These are phyloP conservation scores for Enteromius trimaculatus DNA, from an alignment of 2,797 vertebrate genomes.

Conservation along the genomic window DNA sequence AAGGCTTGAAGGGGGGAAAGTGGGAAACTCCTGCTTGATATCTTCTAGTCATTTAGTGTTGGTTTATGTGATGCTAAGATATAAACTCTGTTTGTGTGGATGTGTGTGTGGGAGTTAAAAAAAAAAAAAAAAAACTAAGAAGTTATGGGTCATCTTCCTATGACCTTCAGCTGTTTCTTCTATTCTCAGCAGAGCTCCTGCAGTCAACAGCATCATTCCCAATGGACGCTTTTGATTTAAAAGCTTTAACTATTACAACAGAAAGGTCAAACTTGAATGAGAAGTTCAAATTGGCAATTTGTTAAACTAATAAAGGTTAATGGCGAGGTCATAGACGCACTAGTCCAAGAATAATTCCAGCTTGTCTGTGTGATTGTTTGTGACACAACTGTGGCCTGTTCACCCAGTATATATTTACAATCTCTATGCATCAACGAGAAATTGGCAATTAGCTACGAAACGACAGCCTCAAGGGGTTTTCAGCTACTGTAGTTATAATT, in stretches of 20 bases:
- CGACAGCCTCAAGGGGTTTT: slow-evolving; percentile 8
- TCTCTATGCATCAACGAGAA: slow-evolving; percentile 23
- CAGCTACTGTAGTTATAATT: slow-evolving; percentile 16
- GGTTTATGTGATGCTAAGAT: not conserved
- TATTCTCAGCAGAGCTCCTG: not conserved
- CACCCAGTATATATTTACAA: slow-evolving; percentile 6
- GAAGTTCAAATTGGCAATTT: slow-evolving; percentile 44
- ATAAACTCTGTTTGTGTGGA: not conserved
- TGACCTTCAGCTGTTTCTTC: slow-evolving; percentile 52
- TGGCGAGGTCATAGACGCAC: slow-evolving; percentile 11
- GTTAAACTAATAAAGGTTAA: slow-evolving; percentile 50
- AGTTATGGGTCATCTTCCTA: slow-evolving; percentile 23
- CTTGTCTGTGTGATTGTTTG: slow-evolving; percentile 1
- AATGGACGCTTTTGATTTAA: slow-evolving; percentile 34
- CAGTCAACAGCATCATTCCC: slow-evolving; percentile 31
- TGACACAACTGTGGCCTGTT: slow-evolving; percentile 7
- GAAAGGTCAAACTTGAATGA: slow-evolving; percentile 47
- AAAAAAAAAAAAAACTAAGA: not conserved
- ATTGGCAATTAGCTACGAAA: slow-evolving; percentile 37
- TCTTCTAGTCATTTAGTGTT: not conserved
- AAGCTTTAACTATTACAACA: slow-evolving; percentile 33
- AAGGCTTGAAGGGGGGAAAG: not conserved
- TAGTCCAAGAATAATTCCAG: not conserved
- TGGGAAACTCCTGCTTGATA: not conserved
- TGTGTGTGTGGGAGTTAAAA: not conserved